Evolutionary conservation across 2,888 invertebrate species (phyloP).

Genomic region (Cantharis flavilabris): DNA sequence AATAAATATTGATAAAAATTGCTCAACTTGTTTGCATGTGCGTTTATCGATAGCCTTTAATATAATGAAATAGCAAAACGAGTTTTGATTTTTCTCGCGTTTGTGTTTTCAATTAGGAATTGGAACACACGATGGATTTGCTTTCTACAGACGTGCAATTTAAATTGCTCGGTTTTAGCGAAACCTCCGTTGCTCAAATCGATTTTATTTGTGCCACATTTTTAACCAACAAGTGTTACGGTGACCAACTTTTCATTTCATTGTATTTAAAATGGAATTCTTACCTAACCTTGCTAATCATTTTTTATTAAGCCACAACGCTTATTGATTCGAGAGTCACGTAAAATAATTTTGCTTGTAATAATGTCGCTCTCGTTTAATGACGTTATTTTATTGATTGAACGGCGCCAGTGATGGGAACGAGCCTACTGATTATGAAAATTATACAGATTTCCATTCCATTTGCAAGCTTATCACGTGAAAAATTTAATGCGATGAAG

Average conservation of each 20-base stretch:
- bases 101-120: not conserved
- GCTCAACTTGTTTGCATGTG: not conserved
- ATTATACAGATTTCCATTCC: not conserved
- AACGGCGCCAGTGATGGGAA: not conserved
- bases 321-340: not conserved
- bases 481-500: not conserved
- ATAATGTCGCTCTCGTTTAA: not conserved
- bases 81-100: not conserved
- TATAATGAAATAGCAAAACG: not conserved
- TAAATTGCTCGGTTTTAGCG: not conserved
- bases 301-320: not conserved
- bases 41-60: not conserved
- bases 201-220: conserved; percentile 28
- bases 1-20: not conserved
- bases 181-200: conserved; percentile 4
- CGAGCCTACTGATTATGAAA: not conserved
- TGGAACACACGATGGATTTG: not conserved
- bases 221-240: conserved; percentile 29
- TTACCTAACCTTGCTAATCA: conserved; percentile 20
- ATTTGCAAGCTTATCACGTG: not conserved
- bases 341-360: not conserved
- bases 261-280: conserved; percentile 27
- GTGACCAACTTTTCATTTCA: conserved; percentile 39
- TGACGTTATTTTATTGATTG: not conserved
- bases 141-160: not conserved